Percentiles rank a stretch among this genome's conserved stretches.
Conservation (phyloP, 2,888 invertebrate genomes). For the Brachynemurus nebulosus region DNA sequence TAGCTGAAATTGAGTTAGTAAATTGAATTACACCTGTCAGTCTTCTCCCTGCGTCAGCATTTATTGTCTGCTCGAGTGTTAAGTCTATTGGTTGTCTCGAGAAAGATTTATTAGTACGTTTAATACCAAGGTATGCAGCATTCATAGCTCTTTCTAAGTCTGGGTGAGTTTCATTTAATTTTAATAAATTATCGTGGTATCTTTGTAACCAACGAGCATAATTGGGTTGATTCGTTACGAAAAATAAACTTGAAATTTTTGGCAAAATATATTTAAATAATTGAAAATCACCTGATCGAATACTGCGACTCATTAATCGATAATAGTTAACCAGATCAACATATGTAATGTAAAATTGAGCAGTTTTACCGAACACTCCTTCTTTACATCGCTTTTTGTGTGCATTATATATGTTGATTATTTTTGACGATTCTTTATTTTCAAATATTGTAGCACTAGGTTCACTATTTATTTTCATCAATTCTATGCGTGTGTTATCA, state of each 20-base stretch:
- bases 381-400: not conserved
- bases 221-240: constrained; percentile 10
- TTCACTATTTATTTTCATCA: not conserved
- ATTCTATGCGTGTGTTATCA: not conserved
- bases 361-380: not conserved
- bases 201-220: constrained; percentile 16
- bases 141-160: not conserved
- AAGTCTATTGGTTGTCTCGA: not conserved
- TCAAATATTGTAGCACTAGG: constrained; percentile 2
- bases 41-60: not conserved
- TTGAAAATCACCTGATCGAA: not conserved
- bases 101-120: constrained; percentile 1
- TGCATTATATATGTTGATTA: not conserved
- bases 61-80: not conserved
- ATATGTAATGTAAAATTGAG: not conserved
- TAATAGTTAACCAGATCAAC: not conserved
- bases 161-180: constrained; percentile 10
- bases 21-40: not conserved
- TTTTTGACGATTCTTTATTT: not conserved
- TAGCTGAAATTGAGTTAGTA: not conserved
- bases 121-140: not conserved
- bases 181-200: constrained; percentile 15
- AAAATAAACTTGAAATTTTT: constrained; percentile 14
- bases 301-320: constrained; percentile 11
- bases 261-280: not conserved